These are phyloP conservation scores for Troides helena DNA, from an alignment of 2,888 invertebrate genomes.

Conservation along the genomic window DNA sequence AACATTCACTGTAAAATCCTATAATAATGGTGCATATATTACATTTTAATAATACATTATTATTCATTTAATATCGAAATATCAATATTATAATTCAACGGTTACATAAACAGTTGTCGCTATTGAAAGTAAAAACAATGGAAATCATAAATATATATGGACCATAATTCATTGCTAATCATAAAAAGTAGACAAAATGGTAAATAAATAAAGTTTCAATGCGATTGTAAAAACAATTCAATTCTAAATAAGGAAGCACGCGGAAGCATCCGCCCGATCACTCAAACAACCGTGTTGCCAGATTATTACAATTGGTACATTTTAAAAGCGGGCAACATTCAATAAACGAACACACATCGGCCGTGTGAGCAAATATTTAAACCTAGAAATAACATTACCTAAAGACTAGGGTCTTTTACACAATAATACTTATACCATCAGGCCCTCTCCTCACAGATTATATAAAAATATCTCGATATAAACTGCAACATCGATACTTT, in stretches of 20 bases:
- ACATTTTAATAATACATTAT: no score
- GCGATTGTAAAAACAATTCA: constrained; percentile 32
- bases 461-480: constrained; percentile 55
- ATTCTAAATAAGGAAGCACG: constrained; percentile 46
- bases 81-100: no score
- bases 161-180: not conserved
- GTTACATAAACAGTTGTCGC: no score
- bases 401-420: constrained; percentile 69
- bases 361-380: constrained; percentile 64
- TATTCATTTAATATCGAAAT: no score
- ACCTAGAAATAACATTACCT: constrained; percentile 64
- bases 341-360: constrained; percentile 45
- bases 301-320: constrained; percentile 14
- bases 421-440: constrained; percentile 58
- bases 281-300: constrained; percentile 34
- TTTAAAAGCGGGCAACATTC: constrained; percentile 37
- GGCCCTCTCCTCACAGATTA: constrained; percentile 43
- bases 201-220: no score
- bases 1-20: not conserved
- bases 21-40: no score
- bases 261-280: constrained; percentile 33
- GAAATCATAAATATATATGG: not conserved
- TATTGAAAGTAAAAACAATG: not conserved
- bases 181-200: no score
- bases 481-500: constrained; percentile 53